These are phyloP conservation scores for Euzophera pinguis DNA, from an alignment of 2,888 invertebrate genomes.

Conservation along the genomic window DNA sequence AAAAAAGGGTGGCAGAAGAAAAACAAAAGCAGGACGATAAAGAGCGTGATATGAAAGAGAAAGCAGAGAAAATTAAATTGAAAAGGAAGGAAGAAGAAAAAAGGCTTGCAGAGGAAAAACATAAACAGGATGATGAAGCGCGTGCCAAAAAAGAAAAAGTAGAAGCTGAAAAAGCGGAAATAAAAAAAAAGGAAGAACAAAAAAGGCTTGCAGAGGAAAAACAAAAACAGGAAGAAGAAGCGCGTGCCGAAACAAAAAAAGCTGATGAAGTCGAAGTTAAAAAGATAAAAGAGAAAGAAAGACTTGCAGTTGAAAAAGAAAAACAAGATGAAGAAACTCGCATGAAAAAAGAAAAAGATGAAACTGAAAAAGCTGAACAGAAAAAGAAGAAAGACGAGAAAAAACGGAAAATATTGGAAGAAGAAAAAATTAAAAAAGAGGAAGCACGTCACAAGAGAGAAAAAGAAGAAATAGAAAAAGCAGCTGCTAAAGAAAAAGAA, in stretches of 20 bases:
- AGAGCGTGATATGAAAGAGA: slow-evolving; percentile 14
- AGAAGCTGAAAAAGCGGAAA: slow-evolving; percentile 5
- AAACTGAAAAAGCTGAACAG: slow-evolving; percentile 1
- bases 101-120: not conserved
- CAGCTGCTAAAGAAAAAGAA: not conserved
- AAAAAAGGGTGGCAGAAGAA: slow-evolving; percentile 12
- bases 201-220: not conserved
- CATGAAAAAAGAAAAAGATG: not conserved
- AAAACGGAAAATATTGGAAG: slow-evolving; percentile 21
- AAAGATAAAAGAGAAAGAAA: slow-evolving; percentile 1
- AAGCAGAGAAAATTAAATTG: slow-evolving; percentile 5
- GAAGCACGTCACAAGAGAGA: slow-evolving; percentile 2
- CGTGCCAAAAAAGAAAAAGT: not conserved
- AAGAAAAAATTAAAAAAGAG: slow-evolving; percentile 14
- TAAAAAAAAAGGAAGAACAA: slow-evolving; percentile 2
- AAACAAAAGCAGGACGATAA: slow-evolving; percentile 15
- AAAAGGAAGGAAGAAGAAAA: slow-evolving; percentile 6
- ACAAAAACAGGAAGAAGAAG: slow-evolving; percentile 10
- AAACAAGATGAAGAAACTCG: slow-evolving; percentile 15
- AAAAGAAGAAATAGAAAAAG: slow-evolving; percentile 14
- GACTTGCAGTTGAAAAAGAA: not conserved
- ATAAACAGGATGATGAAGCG: slow-evolving; percentile 14
- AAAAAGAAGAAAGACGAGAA: slow-evolving; percentile 14
- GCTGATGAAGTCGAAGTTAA: slow-evolving; percentile 3
- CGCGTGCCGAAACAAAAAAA: slow-evolving; percentile 9